Conservation (phyloP, 2,113 vertebrate species). For the Chauna torquata region DNA sequence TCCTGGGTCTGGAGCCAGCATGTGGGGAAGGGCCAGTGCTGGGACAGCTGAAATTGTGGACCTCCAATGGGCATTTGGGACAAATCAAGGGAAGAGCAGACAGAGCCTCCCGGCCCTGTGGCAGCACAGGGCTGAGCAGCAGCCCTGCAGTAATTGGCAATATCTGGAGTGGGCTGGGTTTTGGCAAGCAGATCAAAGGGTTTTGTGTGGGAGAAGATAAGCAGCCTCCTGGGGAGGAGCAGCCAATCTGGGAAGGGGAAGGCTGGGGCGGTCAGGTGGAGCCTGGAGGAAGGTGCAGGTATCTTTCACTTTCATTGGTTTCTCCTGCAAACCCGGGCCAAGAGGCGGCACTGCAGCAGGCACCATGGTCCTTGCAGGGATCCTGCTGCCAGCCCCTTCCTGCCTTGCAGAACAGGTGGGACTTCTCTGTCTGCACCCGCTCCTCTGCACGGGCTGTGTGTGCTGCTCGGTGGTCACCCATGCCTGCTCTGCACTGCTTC, state of each 20-base stretch:
- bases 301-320: constrained; percentile 44
- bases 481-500: neutral
- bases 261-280: neutral
- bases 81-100: neutral
- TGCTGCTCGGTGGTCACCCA: neutral
- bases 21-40: neutral
- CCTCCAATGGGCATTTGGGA: neutral
- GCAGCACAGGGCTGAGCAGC: neutral
- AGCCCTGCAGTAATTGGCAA: neutral
- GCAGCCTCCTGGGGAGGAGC: neutral
- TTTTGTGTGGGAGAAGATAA: neutral
- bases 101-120: too few relatives aligned
- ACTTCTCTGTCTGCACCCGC: rapidly evolving
- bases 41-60: neutral
- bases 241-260: neutral
- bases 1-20: neutral
- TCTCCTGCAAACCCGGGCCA: neutral
- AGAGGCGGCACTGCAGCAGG: neutral
- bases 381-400: neutral
- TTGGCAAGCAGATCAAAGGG: neutral
- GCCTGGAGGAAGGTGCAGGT: neutral
- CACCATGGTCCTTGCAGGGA: neutral
- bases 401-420: neutral
- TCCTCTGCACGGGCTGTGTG: neutral
- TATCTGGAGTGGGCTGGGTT: neutral